Evolutionary conservation across 2,113 vertebrate species (phyloP).

Genomic region (Scolopax mira): DNA sequence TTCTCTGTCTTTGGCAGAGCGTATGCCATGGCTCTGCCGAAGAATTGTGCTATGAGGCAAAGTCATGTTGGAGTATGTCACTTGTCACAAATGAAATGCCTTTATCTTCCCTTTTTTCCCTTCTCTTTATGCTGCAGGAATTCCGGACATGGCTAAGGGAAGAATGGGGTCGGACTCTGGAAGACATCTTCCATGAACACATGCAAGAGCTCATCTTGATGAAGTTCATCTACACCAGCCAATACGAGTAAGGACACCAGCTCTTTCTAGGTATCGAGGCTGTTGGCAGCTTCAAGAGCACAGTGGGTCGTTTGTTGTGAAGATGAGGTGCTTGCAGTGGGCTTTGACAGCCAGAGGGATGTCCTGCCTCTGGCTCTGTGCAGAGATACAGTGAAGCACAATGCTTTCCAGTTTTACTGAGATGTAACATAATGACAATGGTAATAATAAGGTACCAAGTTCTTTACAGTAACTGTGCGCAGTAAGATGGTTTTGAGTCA

Average conservation of each 20-base stretch:
- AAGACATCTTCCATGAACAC: constrained; percentile 98
- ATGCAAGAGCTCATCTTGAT: constrained; percentile 99
- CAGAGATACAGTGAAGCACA: background rate
- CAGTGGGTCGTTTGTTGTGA: rapidly evolving
- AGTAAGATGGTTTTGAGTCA: background rate
- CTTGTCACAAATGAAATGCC: background rate
- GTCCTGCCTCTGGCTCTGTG: background rate
- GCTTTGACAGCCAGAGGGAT: background rate
- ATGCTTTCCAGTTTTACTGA: background rate
- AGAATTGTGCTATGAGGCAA: background rate
- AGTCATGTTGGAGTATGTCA: background rate
- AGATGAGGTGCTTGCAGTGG: background rate
- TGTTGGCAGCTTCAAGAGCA: background rate
- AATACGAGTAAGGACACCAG: constrained; percentile 88
- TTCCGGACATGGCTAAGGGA: constrained; percentile 97
- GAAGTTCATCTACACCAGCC: constrained; percentile 99
- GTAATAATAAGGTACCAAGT: background rate
- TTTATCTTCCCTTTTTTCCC: background rate
- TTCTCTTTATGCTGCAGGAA: constrained; percentile 76
- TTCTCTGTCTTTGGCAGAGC: background rate
- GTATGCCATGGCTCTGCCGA: background rate
- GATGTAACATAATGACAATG: background rate
- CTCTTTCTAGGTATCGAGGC: background rate
- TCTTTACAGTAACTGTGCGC: background rate
- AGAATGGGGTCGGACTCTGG: constrained; percentile 95